Evolutionary conservation across 2,113 vertebrate species (phyloP).

Genomic region (Spilogale gracilis): DNA sequence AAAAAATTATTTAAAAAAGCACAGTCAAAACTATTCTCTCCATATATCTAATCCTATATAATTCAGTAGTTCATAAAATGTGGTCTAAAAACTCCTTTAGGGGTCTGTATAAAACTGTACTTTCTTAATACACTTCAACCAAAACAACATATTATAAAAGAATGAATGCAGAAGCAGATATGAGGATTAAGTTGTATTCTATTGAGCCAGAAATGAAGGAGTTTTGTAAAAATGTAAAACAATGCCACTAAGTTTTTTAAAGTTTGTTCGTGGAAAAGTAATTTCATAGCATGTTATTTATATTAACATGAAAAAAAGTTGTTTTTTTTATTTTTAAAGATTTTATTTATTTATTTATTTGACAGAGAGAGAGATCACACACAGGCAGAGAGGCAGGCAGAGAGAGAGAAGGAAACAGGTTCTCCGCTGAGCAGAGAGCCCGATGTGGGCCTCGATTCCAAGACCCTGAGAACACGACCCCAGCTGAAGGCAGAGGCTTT

Average conservation of each 20-base stretch:
- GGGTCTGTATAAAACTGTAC: neutral
- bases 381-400: no score
- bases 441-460: no score
- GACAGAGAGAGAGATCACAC: no score
- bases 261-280: neutral
- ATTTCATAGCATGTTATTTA: conserved; percentile 26
- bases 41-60: conserved; percentile 9
- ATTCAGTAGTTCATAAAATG: conserved; percentile 1
- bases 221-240: conserved; percentile 6
- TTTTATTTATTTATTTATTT: no score
- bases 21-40: neutral
- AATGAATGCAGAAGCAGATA: neutral
- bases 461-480: no score
- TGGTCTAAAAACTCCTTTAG: neutral
- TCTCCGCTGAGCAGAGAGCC: no score
- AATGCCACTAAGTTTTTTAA: neutral
- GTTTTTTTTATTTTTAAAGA: neutral
- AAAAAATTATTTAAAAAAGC: neutral
- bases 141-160: conserved; percentile 19
- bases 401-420: no score
- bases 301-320: neutral
- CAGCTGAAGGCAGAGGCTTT: no score
- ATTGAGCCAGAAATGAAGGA: conserved; percentile 31
- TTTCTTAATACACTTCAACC: conserved; percentile 32
- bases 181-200: neutral